Conservation (phyloP, 2,888 invertebrate species). For the Sesia bembeciformis region DNA sequence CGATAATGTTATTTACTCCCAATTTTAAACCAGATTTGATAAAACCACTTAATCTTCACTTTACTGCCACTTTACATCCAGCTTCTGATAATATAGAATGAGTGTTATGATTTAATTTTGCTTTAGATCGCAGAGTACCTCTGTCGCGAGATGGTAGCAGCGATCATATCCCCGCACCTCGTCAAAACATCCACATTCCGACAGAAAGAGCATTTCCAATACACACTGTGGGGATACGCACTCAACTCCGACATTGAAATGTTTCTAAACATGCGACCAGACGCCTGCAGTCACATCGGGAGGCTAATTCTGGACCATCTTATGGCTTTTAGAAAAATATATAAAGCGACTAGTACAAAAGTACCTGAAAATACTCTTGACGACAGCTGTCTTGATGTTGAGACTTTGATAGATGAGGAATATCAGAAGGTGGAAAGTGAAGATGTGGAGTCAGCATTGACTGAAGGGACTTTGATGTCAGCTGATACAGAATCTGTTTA, state of each 20-base stretch:
- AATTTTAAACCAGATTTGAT: no score
- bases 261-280: constrained; percentile 73
- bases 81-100: no score
- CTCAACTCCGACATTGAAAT: constrained; percentile 73
- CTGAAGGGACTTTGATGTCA: constrained; percentile 46
- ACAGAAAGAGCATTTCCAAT: constrained; percentile 68
- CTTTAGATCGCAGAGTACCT: constrained; percentile 76
- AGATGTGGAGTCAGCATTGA: constrained; percentile 51
- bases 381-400: constrained; percentile 52
- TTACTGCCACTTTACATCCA: no score
- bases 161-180: constrained; percentile 66
- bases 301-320: constrained; percentile 70
- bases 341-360: constrained; percentile 43
- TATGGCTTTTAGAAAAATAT: constrained; percentile 67
- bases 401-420: constrained; percentile 61
- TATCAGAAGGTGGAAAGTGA: constrained; percentile 61
- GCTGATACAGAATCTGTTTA: constrained; percentile 59
- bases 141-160: constrained; percentile 76
- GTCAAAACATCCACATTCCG: constrained; percentile 62
- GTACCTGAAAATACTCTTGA: constrained; percentile 45
- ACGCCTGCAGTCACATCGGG: constrained; percentile 73
- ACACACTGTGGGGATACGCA: constrained; percentile 73
- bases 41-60: no score
- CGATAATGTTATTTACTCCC: no score
- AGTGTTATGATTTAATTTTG: no score